A percentile compares a stretch with the other conserved stretches of the same genome.
phyloP scores from a whole-genome alignment of 2,797 vertebrate genomes.

The Okamejei kenojei region DNA sequence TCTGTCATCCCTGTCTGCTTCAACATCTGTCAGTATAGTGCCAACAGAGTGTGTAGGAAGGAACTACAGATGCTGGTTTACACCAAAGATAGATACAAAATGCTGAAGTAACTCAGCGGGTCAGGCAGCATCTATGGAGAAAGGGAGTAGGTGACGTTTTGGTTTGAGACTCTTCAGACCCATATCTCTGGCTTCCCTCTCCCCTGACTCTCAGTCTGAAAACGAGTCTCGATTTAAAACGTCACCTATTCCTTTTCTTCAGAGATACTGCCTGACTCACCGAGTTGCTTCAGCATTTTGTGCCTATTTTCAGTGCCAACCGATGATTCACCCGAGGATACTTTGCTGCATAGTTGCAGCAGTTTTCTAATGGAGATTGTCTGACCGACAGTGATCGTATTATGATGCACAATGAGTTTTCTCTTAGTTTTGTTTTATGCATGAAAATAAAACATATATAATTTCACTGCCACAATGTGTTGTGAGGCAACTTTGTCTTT shows the following conservation, averaged over 20 bases:
- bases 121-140: no score
- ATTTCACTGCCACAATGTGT: background rate
- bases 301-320: background rate
- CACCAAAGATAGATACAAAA: no score
- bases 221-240: no score
- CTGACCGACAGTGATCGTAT: background rate
- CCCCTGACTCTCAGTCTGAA: no score
- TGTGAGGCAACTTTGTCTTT: background rate
- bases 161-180: no score
- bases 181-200: no score
- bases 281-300: no score
- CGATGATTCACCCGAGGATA: background rate
- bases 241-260: no score
- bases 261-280: no score
- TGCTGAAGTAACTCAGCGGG: no score
- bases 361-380: background rate
- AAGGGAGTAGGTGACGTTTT: no score
- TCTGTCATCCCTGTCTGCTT: background rate
- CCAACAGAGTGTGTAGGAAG: background rate
- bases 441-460: background rate
- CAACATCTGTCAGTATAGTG: background rate
- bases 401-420: background rate
- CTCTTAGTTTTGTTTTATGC: background rate
- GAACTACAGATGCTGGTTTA: no score
- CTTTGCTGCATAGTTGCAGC: background rate